phyloP scores from a whole-genome alignment of 2,113 vertebrate species.

The Illadopsis cleaveri region DNA sequence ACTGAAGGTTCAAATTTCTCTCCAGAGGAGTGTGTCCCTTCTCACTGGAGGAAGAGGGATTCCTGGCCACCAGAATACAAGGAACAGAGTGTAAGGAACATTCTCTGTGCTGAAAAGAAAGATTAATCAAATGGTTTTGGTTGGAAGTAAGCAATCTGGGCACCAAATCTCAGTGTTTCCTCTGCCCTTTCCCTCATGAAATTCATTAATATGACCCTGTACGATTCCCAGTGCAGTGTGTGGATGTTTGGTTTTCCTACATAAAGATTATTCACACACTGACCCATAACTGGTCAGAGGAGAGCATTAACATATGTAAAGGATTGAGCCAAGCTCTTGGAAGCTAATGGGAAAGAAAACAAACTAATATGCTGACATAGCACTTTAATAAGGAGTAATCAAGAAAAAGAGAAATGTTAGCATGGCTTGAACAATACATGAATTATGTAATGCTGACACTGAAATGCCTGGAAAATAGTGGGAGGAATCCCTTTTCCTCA shows the following conservation, averaged over 20 bases:
- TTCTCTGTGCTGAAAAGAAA: not conserved
- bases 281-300: not conserved
- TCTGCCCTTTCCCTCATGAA: not conserved
- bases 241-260: not conserved
- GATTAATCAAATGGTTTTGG: not conserved
- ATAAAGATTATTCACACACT: not conserved
- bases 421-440: not conserved
- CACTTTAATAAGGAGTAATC: not conserved
- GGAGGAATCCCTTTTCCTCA: not conserved
- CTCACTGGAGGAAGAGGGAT: not conserved
- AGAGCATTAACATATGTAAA: not conserved
- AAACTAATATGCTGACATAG: not conserved
- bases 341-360: constrained; percentile 23
- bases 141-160: not conserved
- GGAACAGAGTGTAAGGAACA: not conserved
- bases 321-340: not conserved
- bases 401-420: not conserved
- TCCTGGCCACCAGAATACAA: not conserved
- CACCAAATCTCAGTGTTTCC: not conserved
- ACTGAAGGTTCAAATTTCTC: not conserved
- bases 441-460: not conserved
- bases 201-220: not conserved
- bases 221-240: accelerated
- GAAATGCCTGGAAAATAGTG: not conserved
- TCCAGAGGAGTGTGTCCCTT: not conserved